Evolutionary conservation across 2,888 invertebrate genomes (phyloP).

Genomic region (Eubasilissa splendida): DNA sequence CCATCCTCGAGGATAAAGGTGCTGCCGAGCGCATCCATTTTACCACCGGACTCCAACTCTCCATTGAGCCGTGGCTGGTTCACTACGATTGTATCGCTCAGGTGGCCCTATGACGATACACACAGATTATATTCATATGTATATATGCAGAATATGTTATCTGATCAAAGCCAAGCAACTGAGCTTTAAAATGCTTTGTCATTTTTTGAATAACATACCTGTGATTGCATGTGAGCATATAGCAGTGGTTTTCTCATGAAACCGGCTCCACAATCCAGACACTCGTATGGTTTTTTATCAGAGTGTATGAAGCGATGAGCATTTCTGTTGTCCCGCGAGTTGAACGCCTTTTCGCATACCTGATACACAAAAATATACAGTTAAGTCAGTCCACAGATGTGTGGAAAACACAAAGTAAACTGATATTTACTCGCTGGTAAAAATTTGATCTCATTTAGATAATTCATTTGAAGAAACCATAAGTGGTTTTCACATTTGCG

Average conservation of each 20-base stretch:
- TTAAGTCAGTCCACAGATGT: too few species aligned
- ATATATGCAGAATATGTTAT: too few species aligned
- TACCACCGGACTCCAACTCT: conserved; percentile 64
- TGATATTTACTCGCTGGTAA: too few species aligned
- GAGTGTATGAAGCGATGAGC: conserved; percentile 89
- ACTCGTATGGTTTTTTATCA: conserved; percentile 90
- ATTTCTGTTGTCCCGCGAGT: conserved; percentile 87
- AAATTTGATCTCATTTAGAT: background rate
- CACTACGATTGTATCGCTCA: conserved; percentile 86
- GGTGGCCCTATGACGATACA: conserved; percentile 73
- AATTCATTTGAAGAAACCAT: background rate
- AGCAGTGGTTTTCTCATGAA: conserved; percentile 88
- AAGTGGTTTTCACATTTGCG: too few species aligned
- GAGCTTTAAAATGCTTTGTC: too few species aligned
- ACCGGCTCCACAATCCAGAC: conserved; percentile 84
- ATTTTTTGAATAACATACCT: conserved; percentile 64
- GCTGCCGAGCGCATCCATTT: conserved; percentile 31
- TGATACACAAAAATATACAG: conserved; percentile 60
- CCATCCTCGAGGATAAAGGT: conserved; percentile 54
- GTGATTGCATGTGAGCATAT: conserved; percentile 82
- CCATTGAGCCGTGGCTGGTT: conserved; percentile 84
- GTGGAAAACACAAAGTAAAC: too few species aligned
- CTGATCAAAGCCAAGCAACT: too few species aligned
- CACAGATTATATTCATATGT: background rate
- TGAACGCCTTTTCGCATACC: conserved; percentile 89